Evolutionary conservation across 2,113 vertebrate species (phyloP).

Genomic region (Dasyurus viverrinus): DNA sequence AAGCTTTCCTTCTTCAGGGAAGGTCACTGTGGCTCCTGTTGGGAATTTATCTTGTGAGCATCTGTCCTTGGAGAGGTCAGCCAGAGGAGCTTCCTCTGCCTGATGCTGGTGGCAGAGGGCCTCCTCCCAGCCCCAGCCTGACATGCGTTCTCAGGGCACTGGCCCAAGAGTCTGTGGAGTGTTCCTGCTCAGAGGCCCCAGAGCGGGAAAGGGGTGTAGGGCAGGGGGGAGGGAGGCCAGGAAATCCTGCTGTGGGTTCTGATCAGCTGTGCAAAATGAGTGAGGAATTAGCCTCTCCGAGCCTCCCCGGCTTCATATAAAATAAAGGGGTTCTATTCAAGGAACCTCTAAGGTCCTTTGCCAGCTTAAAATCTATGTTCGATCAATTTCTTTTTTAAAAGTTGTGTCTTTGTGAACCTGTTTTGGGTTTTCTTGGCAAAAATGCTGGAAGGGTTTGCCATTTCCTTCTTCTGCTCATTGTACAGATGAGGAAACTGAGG

Average conservation of each 20-base stretch:
- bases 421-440: no score
- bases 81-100: no score
- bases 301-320: background rate
- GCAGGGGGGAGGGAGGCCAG: background rate
- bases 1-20: no score
- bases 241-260: background rate
- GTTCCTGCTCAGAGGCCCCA: background rate
- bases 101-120: no score
- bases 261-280: background rate
- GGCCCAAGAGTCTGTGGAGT: background rate
- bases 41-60: no score
- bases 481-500: no score
- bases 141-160: no score
- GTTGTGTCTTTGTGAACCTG: background rate
- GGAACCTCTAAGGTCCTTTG: background rate
- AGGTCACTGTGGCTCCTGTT: no score
- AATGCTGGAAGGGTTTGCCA: no score
- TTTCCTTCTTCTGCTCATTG: no score
- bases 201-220: background rate
- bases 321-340: background rate
- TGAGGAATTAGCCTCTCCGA: background rate
- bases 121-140: no score
- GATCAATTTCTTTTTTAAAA: background rate
- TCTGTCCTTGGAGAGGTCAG: no score
- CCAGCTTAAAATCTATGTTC: background rate